Base-by-base conservation (phyloP, 1,140 invertebrate species). In the Temnothorax curvispinosus region DNA sequence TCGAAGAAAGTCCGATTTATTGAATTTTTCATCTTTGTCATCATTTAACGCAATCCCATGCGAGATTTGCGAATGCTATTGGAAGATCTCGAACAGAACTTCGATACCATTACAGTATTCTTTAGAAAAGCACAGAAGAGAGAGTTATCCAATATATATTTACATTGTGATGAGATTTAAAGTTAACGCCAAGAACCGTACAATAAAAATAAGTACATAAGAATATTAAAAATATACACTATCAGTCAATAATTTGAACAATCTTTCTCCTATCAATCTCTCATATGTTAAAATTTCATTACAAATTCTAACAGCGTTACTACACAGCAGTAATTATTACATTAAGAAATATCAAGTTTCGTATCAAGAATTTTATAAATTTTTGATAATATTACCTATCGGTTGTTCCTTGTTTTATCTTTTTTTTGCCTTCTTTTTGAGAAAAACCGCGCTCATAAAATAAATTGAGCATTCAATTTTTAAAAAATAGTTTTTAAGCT, bases 11-110 rank as follows among this genome's bases (percentile, higher is more conserved):
- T 13, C 15, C 13, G 32, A 41, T 69, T 67, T 38, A 21, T 69
- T 18, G 1, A 84, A 54, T 35, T 82, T 47, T 35, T 58, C 11
- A 35, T n/a, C 52, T 47, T 47, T 52, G 6, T 27, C n/a, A 60
- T 41, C 6, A 15, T 44, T 62, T 18, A 27, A 38, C 13, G n/a
- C 32, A 69, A 69, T 69, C 5, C 38, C 47, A 21, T n/a, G 11
- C 11, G 50, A 38, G 11, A 58, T 58, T 72, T 15, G 44, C 38
- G n/a, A 32, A 58, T 32, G 65, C 50, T 71, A 71, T n/a, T 58
- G 65, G 52, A 81, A 81, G 65, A 81, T 81, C 38, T 58, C 35
- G 9, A 71, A 74, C 80, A 72, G 50, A 82, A 74, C 27, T 72
- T 74, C 65, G n/a, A 54, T 71, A 32, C 18, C 69, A 50, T 50